Conservation (phyloP, 2,797 vertebrate species). For the Manis javanica region DNA sequence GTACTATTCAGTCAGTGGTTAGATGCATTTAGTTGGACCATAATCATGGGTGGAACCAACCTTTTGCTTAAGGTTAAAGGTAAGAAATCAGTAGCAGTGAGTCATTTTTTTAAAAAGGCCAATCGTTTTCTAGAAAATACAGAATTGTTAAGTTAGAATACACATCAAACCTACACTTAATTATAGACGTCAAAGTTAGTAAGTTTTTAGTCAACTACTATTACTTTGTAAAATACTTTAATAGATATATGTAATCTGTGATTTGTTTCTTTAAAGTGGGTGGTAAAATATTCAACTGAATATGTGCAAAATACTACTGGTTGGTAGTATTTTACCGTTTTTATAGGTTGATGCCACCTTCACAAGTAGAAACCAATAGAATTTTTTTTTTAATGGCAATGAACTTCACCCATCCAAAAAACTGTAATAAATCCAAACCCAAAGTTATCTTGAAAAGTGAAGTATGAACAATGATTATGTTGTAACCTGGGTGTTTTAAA, state of each 20-base stretch:
- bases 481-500: neutral
- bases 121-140: neutral
- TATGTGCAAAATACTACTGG: neutral
- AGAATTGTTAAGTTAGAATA: neutral
- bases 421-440: neutral
- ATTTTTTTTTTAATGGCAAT: neutral
- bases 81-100: neutral
- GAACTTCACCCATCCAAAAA: neutral
- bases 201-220: neutral
- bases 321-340: neutral
- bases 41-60: neutral
- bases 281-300: neutral
- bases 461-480: no score
- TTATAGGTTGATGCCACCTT: neutral
- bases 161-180: neutral
- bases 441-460: neutral
- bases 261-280: neutral
- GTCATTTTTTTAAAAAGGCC: neutral
- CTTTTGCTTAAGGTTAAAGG: neutral
- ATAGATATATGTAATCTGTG: neutral
- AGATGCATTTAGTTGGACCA: neutral
- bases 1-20: neutral
- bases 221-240: constrained; percentile 24
- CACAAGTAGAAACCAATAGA: neutral
- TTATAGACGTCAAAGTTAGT: neutral